phyloP scores from a whole-genome alignment of 2,888 invertebrate species.

The Pristionchus maxplancki region DNA sequence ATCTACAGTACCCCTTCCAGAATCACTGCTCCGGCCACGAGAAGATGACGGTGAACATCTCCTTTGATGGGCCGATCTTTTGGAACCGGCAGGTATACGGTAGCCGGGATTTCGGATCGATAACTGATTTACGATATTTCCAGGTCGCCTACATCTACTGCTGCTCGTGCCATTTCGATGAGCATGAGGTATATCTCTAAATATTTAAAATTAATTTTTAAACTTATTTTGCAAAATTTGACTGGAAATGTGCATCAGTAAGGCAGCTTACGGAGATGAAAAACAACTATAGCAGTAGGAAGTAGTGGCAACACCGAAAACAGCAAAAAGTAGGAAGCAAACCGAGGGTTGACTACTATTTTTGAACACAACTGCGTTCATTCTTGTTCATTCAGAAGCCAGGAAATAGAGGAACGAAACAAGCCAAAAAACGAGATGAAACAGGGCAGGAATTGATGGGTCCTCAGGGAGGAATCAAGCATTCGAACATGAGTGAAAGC shows the following conservation, averaged over 20 bases:
- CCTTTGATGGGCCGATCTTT: slow-evolving; percentile 77
- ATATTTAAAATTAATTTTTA: background rate
- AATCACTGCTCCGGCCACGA: slow-evolving; percentile 75
- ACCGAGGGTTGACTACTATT: background rate
- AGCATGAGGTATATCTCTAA: slow-evolving; percentile 71
- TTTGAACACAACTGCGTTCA: too few relatives aligned
- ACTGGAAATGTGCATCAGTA: background rate
- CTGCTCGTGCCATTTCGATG: slow-evolving; percentile 77
- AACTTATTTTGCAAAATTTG: background rate
- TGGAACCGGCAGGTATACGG: slow-evolving; percentile 75
- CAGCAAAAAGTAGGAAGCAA: background rate
- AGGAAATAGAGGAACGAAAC: background rate
- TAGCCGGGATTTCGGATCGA: background rate
- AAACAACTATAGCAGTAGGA: background rate
- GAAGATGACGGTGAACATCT: slow-evolving; percentile 75
- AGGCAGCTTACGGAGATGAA: background rate
- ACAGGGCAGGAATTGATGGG: background rate
- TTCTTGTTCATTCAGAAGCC: too few relatives aligned
- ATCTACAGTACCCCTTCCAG: slow-evolving; percentile 13
- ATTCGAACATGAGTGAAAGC: background rate
- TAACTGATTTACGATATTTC: too few relatives aligned
- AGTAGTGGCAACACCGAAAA: background rate
- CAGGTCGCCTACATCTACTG: slow-evolving; percentile 69
- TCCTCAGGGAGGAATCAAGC: background rate
- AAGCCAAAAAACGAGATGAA: background rate